A percentile compares a stretch with the other conserved stretches of the same genome.
Evolutionary conservation across 1,140 invertebrate genomes (phyloP).

Genomic region (Drosophila pandora): DNA sequence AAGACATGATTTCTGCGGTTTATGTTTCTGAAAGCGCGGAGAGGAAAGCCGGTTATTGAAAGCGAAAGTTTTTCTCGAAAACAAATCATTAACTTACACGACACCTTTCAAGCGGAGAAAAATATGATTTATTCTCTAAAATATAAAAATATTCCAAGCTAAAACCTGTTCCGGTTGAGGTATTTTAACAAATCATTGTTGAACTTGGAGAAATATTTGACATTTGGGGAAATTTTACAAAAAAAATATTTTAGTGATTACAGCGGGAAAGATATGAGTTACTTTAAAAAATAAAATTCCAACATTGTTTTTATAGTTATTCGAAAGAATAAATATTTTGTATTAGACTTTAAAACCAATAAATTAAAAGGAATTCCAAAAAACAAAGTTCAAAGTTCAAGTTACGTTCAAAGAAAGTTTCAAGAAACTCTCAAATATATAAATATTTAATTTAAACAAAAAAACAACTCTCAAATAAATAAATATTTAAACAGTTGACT

Average conservation of each 20-base stretch:
- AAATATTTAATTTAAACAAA: background rate
- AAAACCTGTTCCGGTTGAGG: background rate
- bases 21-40: background rate
- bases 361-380: too few species aligned
- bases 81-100: conserved; percentile 1
- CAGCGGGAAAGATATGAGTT: too few species aligned
- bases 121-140: background rate
- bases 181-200: too few species aligned
- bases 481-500: background rate
- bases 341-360: too few species aligned
- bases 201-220: background rate
- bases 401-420: background rate
- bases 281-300: too few species aligned
- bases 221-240: too few species aligned
- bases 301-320: too few species aligned
- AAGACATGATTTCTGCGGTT: conserved; percentile 55
- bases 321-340: too few species aligned
- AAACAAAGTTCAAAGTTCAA: background rate
- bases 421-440: background rate
- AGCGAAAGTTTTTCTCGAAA: conserved; percentile 52
- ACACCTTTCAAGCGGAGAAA: background rate
- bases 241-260: too few species aligned
- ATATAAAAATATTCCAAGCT: too few species aligned
- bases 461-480: background rate
- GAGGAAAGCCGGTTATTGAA: conserved; percentile 33